Evolutionary conservation across 2,797 vertebrate genomes (phyloP).

Genomic region (Lepus oiostolus): DNA sequence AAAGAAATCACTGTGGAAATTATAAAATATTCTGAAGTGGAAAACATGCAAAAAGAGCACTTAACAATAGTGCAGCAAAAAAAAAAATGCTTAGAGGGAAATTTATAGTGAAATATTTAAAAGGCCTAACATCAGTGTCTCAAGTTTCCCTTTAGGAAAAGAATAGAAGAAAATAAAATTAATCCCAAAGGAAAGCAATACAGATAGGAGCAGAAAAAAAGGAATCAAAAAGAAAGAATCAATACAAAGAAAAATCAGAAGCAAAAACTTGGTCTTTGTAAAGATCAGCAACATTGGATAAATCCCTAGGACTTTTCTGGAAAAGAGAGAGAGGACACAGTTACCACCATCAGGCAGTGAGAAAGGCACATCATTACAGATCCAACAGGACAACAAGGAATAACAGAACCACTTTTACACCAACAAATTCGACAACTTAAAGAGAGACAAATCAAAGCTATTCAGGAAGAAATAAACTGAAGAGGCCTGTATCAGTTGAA

Average conservation of each 20-base stretch:
- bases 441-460: not conserved
- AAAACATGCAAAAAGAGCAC: not conserved
- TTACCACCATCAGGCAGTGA: not conserved
- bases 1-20: not conserved
- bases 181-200: not conserved
- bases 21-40: not conserved
- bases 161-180: not conserved
- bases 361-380: not conserved
- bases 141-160: not conserved
- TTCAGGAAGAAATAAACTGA: not conserved
- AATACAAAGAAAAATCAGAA: not conserved
- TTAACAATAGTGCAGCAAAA: not conserved
- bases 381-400: not conserved
- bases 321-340: not conserved
- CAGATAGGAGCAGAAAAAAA: not conserved
- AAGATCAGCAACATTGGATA: not conserved
- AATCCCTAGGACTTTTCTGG: not conserved
- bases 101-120: not conserved
- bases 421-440: not conserved
- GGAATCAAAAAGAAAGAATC: not conserved
- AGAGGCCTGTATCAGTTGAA: not conserved
- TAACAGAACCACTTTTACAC: not conserved
- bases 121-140: conserved; percentile 10
- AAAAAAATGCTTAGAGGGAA: not conserved
- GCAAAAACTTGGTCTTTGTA: not conserved